Base-by-base conservation (phyloP, 2,888 invertebrate species). In the Cheilosia urbana region DNA sequence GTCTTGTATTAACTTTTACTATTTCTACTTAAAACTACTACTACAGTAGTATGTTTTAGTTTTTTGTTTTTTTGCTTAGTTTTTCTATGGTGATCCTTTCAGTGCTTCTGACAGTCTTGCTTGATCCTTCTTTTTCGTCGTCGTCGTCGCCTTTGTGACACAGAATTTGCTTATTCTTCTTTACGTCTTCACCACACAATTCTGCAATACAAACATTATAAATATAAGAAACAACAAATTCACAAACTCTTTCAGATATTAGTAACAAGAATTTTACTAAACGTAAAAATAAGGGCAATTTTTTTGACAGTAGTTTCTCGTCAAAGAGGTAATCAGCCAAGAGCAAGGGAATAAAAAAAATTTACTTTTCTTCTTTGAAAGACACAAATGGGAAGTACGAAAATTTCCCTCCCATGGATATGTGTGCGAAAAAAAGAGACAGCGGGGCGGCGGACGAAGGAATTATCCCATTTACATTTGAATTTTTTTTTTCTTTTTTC, bases 401-500 rank as follows among this genome's bases (percentile, higher is more conserved):
- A 85, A 81, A 85, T 62, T 85, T 72, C 81, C 85, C 80, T 55
- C 42, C 17, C 57, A 37, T 78, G 40, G 37, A 19, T 9, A n/a
- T 63, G 73, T 66, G 75, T 57, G 49, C 47, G 80, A 21, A 71
- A 76, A 80, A 77, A 72, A 68, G 68, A 76, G 76, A 77, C 66
- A 77, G 51, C 76, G 76, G 84, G 80, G 71, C 62, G 72, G 57
- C 49, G 45, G 57, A 68, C 68, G 34, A 66, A 42, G 79, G 62
- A 63, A 81, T 77, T 81, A 85, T 81, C 72, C 79, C 81, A 85
- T 85, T 85, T 85, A 76, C 76, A 85, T 85, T 68, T 30, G 55
- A 76, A 58, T 55, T 17, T 71, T 60, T 79, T 79, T 71, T 60
- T 79, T 79, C 2, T 24, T 62, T 66, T 57, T 63, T 19, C 15